These are phyloP conservation scores for Propithecus deckenii DNA, from an alignment of 2,797 vertebrate genomes.

Conservation along the genomic window DNA sequence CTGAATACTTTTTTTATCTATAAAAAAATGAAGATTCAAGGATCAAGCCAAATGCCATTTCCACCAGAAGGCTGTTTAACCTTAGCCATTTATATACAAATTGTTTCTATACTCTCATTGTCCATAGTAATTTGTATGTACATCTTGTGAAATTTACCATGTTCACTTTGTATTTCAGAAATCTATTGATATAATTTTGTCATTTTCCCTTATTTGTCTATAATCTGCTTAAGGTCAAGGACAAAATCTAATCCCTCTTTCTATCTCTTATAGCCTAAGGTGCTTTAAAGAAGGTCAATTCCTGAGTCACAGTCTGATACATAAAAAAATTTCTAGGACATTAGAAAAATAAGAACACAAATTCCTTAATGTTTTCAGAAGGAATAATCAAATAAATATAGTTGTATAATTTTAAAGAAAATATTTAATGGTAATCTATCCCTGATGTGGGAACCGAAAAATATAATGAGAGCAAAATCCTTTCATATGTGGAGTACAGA, in stretches of 20 bases:
- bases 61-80: background rate
- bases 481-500: background rate
- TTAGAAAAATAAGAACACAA: background rate
- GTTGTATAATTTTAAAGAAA: slow-evolving; percentile 6
- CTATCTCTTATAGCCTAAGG: background rate
- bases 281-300: background rate
- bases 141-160: background rate
- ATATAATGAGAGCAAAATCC: background rate
- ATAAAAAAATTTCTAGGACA: background rate
- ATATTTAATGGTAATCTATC: background rate
- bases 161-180: background rate
- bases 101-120: background rate
- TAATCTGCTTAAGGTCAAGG: background rate
- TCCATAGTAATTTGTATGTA: background rate
- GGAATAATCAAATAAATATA: background rate
- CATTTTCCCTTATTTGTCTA: background rate
- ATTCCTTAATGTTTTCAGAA: background rate
- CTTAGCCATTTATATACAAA: background rate
- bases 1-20: background rate
- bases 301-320: background rate
- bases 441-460: background rate
- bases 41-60: background rate
- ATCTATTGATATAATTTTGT: background rate
- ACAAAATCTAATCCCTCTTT: background rate
- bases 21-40: background rate